Evolutionary conservation across 1,140 invertebrate genomes (phyloP).

Genomic region (Lepeophtheirus salmonis): DNA sequence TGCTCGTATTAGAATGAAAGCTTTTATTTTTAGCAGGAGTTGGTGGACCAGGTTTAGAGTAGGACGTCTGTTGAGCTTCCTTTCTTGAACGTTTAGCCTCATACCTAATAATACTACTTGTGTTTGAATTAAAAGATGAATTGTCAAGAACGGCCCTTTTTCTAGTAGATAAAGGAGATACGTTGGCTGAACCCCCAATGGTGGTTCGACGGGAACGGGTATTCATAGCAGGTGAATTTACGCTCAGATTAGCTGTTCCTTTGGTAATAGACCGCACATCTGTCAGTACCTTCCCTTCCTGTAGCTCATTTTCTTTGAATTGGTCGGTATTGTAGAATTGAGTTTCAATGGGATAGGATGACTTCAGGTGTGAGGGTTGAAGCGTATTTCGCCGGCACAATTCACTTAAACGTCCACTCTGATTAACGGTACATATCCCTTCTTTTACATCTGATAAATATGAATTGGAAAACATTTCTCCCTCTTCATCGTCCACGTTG

Average conservation of each 20-base stretch:
- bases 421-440: constrained; percentile 8
- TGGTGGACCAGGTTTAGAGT: constrained; percentile 17
- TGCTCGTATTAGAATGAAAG: not conserved
- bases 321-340: constrained; percentile 28
- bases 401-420: constrained; percentile 37
- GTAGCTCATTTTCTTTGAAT: constrained; percentile 7
- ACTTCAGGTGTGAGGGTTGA: constrained; percentile 63
- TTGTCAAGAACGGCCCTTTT: not conserved
- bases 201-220: not conserved
- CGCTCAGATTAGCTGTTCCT: constrained; percentile 6
- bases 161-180: not conserved
- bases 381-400: constrained; percentile 62
- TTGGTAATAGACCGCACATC: not conserved
- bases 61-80: constrained; percentile 1
- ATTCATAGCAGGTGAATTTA: constrained; percentile 11
- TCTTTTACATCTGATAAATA: constrained; percentile 16
- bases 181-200: not conserved
- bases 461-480: constrained; percentile 18
- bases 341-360: constrained; percentile 64
- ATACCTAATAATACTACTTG: not conserved
- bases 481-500: constrained; percentile 12
- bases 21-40: constrained; percentile 9
- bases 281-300: not conserved
- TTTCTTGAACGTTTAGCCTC: not conserved
- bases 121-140: not conserved